These are phyloP conservation scores for Diabrotica virgifera DNA, from an alignment of 1,140 invertebrate species.

Conservation along the genomic window DNA sequence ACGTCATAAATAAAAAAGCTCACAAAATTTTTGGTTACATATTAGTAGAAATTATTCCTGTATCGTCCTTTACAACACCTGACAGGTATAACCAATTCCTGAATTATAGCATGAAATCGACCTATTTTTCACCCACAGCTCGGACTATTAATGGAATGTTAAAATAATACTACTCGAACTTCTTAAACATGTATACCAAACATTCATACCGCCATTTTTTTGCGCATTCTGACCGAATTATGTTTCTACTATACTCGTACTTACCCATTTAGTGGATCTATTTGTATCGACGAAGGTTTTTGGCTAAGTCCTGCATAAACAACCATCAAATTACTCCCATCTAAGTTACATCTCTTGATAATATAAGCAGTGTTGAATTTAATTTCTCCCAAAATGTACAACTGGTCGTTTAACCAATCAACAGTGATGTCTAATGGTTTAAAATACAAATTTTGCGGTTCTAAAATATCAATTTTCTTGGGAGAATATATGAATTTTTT, in stretches of 20 bases:
- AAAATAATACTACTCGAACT: no score
- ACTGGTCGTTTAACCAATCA: constrained; percentile 82
- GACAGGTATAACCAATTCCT: no score
- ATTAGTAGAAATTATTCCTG: no score
- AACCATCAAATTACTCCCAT: constrained; percentile 64
- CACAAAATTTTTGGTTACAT: no score
- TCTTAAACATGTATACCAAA: no score
- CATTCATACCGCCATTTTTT: no score
- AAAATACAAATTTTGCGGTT: constrained; percentile 57
- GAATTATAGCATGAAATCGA: no score
- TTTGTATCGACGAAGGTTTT: constrained; percentile 73
- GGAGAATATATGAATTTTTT: constrained; percentile 11
- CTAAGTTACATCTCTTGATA: constrained; percentile 70
- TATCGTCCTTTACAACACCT: no score
- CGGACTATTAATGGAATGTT: no score
- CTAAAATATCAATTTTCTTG: constrained; percentile 53
- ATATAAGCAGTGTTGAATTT: constrained; percentile 56
- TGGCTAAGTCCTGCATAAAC: constrained; percentile 64
- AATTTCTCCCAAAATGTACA: constrained; percentile 74
- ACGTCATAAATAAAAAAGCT: no score
- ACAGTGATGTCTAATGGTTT: constrained; percentile 68
- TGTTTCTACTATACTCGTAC: constrained; percentile 28
- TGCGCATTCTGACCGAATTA: no score
- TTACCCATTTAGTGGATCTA: constrained; percentile 90
- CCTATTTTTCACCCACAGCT: no score